Evolutionary conservation across 2,797 vertebrate genomes (phyloP).

Genomic region (Lepilemur ruficaudatus): DNA sequence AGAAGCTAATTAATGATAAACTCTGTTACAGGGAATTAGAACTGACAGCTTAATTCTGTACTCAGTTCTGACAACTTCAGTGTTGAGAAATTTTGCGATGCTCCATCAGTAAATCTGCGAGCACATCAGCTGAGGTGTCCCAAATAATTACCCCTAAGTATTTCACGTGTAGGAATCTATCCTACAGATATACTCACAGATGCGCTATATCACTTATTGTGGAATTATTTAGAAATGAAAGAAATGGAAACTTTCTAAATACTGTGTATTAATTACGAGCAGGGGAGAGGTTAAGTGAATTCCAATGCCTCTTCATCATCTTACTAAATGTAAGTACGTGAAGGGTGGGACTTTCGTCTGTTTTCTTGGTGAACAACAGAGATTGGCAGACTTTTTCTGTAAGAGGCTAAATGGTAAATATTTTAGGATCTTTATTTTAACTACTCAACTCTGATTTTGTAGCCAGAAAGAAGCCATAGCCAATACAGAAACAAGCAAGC

Average conservation of each 20-base stretch:
- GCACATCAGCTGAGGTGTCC: not conserved
- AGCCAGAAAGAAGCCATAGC: not conserved
- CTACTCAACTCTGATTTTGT: not conserved
- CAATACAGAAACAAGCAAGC: not conserved
- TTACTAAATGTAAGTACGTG: not conserved
- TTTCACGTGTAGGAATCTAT: not conserved
- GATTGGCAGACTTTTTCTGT: not conserved
- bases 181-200: not conserved
- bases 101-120: slow-evolving; percentile 13
- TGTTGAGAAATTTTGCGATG: slow-evolving; percentile 51
- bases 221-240: not conserved
- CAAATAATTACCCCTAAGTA: not conserved
- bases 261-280: not conserved
- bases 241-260: not conserved
- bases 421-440: not conserved
- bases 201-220: not conserved
- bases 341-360: not conserved
- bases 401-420: not conserved
- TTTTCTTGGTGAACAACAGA: not conserved
- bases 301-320: not conserved
- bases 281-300: slow-evolving; percentile 16
- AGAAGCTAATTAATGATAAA: slow-evolving; percentile 74
- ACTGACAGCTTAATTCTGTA: slow-evolving; percentile 71
- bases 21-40: slow-evolving; percentile 57
- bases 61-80: slow-evolving; percentile 56